Percentiles rank a stretch among this genome's conserved stretches.
Evolutionary conservation across 2,888 invertebrate species (phyloP).

Genomic region (Idaea dimidiata): DNA sequence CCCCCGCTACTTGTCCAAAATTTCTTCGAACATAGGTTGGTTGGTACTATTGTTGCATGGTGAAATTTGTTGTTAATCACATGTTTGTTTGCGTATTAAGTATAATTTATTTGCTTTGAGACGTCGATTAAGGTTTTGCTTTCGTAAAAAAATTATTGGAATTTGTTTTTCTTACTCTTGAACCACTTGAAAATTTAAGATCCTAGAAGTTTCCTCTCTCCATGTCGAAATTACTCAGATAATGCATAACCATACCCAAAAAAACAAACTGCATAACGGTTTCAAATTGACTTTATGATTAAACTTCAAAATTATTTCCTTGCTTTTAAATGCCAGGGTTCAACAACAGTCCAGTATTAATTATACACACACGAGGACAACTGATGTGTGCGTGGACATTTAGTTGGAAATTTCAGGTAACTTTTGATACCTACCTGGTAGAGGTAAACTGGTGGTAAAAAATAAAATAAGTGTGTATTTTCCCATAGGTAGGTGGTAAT

Average conservation of each 20-base stretch:
- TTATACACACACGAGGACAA: conserved; percentile 40
- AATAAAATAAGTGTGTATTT: not conserved
- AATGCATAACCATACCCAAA: not conserved
- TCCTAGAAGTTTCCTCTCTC: not conserved
- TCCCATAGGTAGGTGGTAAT: not conserved
- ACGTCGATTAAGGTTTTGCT: too few relatives aligned
- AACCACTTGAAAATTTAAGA: not conserved
- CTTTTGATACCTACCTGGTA: conserved; percentile 16
- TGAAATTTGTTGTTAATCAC: conserved; percentile 43
- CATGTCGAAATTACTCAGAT: not conserved
- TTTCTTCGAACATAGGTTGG: conserved; percentile 36
- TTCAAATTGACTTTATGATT: conserved; percentile 2
- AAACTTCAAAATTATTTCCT: conserved; percentile 20
- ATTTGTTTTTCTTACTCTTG: too few relatives aligned
- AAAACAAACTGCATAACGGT: not conserved
- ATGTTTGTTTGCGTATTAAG: not conserved
- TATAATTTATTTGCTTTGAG: too few relatives aligned
- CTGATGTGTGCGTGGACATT: conserved; percentile 39
- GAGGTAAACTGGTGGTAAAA: not conserved
- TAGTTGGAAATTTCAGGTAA: conserved; percentile 52
- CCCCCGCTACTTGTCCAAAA: conserved; percentile 45
- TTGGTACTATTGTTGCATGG: conserved; percentile 34
- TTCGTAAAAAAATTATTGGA: too few relatives aligned
- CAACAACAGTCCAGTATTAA: conserved; percentile 39
- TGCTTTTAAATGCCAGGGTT: conserved; percentile 31